Percentiles rank a stretch among this genome's conserved stretches.
Conservation (phyloP, 1,140 invertebrate genomes). For the Tribolium madens region DNA sequence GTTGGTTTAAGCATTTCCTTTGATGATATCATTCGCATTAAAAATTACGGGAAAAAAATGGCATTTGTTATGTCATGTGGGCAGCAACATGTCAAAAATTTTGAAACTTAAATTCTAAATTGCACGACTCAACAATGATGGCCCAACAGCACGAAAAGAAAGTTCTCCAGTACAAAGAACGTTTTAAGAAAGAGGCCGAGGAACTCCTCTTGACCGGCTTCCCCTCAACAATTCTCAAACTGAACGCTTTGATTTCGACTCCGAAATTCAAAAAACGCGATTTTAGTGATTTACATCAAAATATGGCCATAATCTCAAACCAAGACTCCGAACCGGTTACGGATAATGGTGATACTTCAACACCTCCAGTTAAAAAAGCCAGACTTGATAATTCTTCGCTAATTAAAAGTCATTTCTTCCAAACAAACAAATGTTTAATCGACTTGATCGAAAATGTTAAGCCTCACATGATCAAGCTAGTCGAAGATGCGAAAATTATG, state of each 20-base stretch:
- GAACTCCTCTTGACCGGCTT: conserved; percentile 37
- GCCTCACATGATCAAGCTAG: conserved; percentile 87
- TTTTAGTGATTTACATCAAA: conserved; percentile 78
- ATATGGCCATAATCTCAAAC: conserved; percentile 71
- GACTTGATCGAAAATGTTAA: conserved; percentile 89
- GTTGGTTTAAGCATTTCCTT: no score
- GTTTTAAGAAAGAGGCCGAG: conserved; percentile 41
- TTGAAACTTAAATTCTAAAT: no score
- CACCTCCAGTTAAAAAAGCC: conserved; percentile 65
- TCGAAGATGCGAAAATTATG: conserved; percentile 91
- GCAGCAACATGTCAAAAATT: no score
- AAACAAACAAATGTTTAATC: conserved; percentile 84
- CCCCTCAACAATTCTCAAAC: conserved; percentile 32
- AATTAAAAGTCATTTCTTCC: conserved; percentile 83
- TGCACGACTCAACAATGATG: neutral
- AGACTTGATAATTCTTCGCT: conserved; percentile 69
- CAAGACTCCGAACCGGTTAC: conserved; percentile 80
- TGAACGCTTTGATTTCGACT: conserved; percentile 70
- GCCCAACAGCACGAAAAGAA: neutral
- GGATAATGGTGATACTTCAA: conserved; percentile 70
- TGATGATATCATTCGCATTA: no score
- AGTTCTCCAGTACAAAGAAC: conserved; percentile 7
- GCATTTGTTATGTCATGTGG: no score
- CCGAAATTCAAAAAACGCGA: conserved; percentile 79
- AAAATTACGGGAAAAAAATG: no score